phyloP scores from a whole-genome alignment of 2,888 invertebrate genomes.

The Xanthorhoe spadicearia region DNA sequence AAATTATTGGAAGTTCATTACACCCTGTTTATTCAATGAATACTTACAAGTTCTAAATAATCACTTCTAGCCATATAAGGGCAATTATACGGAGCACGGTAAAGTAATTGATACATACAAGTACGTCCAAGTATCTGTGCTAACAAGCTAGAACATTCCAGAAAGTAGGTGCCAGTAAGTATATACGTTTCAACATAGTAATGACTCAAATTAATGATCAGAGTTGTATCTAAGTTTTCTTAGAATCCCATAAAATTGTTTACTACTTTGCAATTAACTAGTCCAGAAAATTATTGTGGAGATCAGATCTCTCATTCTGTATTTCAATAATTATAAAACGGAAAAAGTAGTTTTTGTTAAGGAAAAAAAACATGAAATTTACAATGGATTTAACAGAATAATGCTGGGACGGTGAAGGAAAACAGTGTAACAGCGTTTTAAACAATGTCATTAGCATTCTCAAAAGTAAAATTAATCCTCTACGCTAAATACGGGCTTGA shows the following conservation, averaged over 20 bases:
- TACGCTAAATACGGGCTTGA: too few relatives aligned
- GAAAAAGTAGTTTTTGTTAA: too few relatives aligned
- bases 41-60: slow-evolving; percentile 19
- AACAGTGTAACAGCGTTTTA: too few relatives aligned
- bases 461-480: too few relatives aligned
- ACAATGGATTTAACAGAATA: too few relatives aligned
- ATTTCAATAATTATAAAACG: too few relatives aligned
- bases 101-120: slow-evolving; percentile 8
- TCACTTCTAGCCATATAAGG: slow-evolving; percentile 18
- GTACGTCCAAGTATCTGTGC: slow-evolving; percentile 10
- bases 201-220: slow-evolving; percentile 11
- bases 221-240: slow-evolving; percentile 3
- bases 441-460: too few relatives aligned
- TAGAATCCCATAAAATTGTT: neutral
- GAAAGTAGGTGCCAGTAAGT: neutral
- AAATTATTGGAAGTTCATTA: neutral
- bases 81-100: slow-evolving; percentile 3
- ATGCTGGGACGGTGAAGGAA: too few relatives aligned
- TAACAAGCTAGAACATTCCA: slow-evolving; percentile 24
- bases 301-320: too few relatives aligned
- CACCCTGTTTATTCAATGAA: slow-evolving; percentile 9
- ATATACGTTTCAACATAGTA: slow-evolving; percentile 12
- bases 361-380: too few relatives aligned
- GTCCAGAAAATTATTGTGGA: too few relatives aligned
- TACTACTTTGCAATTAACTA: too few relatives aligned